Evolutionary conservation across 2,888 invertebrate species (phyloP), one percentile per base, ranked within the genome.

Genomic region (Neuroscelio doddi): DNA sequence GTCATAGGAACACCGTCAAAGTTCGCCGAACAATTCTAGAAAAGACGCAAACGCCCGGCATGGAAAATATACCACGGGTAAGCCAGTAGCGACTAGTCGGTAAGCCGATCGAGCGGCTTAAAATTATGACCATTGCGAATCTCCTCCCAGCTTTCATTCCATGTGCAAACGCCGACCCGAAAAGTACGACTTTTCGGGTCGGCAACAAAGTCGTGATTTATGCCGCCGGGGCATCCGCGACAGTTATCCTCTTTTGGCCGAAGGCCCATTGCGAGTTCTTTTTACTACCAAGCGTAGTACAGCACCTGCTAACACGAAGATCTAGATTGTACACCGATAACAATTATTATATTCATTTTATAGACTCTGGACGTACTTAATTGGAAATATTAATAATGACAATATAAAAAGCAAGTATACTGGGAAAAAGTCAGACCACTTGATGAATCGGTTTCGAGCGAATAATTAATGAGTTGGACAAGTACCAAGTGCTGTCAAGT

Each of bases 81-180:
- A 34, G 34, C 34, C 12, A 34, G 15, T 15, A 15, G 34, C 21
- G 21, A 21, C 21, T 21, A 5, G 21, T 21, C 38, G 38, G 14
- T 38, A 17, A 38, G 38, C 38, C 38, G 38, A 38, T 38, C 38
- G 17, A 38, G 38, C 38, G 38, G 17, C 38, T 38, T 15, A 38
- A 16, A 38, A 38, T 38, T 15, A 38, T 38, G 38, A 16, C 16
- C 38, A 4, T 17, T 38, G 9, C 38, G 5, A 2, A 5, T 17
- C 38, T 17, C 5, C 15, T 34, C 34, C 12, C 15, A 2, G 14
- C 5, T 3, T 14, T 34, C 34, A 15, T 34, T 34, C 38, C 17
- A 17, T 38, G 17, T 17, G 16, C 17, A 38, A 38, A 38, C 15
- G 15, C 34, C 12, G 3, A 12, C 12, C 34, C 34, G 34, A 34